Evolutionary conservation across 2,113 vertebrate species (phyloP).

Genomic region (Pelecanoides urinatrix): DNA sequence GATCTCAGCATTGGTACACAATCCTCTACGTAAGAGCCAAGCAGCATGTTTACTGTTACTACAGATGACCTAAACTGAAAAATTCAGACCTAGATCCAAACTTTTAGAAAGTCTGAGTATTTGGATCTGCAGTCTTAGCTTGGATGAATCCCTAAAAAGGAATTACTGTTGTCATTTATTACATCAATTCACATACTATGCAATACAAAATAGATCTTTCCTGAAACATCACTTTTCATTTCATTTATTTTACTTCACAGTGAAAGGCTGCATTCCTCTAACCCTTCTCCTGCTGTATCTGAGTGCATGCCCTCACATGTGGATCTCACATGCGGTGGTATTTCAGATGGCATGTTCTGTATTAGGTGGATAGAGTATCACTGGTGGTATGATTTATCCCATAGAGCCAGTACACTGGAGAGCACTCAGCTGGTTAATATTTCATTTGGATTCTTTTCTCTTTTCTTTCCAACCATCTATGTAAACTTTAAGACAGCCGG

Average conservation of each 20-base stretch:
- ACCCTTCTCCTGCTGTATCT: background rate
- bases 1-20: background rate
- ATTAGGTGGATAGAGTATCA: constrained; percentile 19
- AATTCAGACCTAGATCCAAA: background rate
- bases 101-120: background rate
- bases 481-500: constrained; percentile 47
- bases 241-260: background rate
- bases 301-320: background rate
- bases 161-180: background rate
- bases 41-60: background rate
- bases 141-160: background rate
- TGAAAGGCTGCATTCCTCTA: background rate
- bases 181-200: background rate
- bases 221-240: constrained; percentile 30
- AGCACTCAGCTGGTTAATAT: constrained; percentile 61
- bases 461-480: constrained; percentile 60
- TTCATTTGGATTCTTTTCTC: constrained; percentile 48
- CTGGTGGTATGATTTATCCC: constrained; percentile 21
- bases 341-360: constrained; percentile 20
- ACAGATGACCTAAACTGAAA: background rate
- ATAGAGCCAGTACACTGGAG: background rate
- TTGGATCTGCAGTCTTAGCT: background rate
- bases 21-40: background rate
- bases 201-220: constrained; percentile 5
- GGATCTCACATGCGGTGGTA: background rate